Evolutionary conservation across 2,888 invertebrate genomes (phyloP).

Genomic region (Hydrotaea cyrtoneurina): DNA sequence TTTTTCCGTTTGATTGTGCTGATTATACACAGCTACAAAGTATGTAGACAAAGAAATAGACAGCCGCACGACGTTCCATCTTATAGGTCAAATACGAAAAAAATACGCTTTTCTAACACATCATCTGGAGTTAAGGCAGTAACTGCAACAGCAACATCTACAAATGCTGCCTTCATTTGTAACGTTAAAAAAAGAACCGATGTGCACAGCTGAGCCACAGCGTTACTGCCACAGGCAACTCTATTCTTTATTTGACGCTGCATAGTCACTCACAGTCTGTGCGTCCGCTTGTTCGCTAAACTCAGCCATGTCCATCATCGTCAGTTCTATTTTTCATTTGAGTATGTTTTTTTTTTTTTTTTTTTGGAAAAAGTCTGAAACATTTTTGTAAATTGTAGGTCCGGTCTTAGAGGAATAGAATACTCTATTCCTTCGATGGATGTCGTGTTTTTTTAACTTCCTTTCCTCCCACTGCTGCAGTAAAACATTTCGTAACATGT

Average conservation of each 20-base stretch:
- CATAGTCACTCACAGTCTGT: background rate
- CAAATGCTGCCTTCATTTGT: background rate
- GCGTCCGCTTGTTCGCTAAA: background rate
- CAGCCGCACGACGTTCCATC: background rate
- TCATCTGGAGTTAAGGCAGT: background rate
- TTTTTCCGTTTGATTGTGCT: background rate
- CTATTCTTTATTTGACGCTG: background rate
- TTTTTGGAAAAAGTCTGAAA: slow-evolving; percentile 20
- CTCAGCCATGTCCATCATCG: slow-evolving; percentile 23
- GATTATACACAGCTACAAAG: background rate
- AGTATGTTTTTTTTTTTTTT: background rate
- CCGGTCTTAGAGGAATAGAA: slow-evolving; percentile 4
- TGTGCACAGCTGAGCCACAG: background rate
- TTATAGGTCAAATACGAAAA: slow-evolving; percentile 40
- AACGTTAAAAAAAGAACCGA: too few species aligned
- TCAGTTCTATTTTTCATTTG: slow-evolving; percentile 6
- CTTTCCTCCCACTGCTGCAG: too few species aligned
- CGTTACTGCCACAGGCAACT: background rate
- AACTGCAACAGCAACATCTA: background rate
- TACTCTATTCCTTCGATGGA: background rate
- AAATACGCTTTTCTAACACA: background rate
- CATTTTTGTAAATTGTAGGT: slow-evolving; percentile 12
- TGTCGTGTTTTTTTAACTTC: background rate
- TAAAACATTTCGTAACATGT: too few species aligned
- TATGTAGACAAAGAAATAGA: background rate